Conservation (phyloP, 2,113 vertebrate species). For the Forbesichthys agassizii region DNA sequence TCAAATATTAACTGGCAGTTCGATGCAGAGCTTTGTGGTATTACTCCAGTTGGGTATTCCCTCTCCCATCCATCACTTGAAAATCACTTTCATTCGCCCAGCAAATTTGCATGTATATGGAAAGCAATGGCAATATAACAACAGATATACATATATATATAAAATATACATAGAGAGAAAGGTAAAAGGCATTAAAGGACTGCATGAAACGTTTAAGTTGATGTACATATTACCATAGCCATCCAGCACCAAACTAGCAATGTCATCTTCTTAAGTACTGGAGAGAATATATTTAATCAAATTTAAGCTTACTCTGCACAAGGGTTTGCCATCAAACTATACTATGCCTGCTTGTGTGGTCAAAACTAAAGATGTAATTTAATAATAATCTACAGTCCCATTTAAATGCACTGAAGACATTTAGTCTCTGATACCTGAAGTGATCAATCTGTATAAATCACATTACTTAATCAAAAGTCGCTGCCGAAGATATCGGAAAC, state of each 20-base stretch:
- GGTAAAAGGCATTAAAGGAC: no score
- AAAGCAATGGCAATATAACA: no score
- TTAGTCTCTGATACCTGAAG: not conserved
- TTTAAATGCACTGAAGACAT: no score
- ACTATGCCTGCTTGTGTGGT: slow-evolving; percentile 46
- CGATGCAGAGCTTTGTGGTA: no score
- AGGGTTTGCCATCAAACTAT: slow-evolving; percentile 28
- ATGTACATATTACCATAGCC: slow-evolving; percentile 3
- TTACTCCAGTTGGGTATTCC: no score
- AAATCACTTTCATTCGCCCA: no score
- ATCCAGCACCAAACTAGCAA: slow-evolving; percentile 21
- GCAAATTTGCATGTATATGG: no score
- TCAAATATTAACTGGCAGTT: not conserved
- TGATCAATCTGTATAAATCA: slow-evolving; percentile 45
- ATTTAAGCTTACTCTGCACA: slow-evolving; percentile 43
- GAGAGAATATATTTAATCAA: slow-evolving; percentile 24
- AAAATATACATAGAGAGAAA: no score
- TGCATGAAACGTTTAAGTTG: not conserved
- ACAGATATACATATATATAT: no score
- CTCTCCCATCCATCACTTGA: no score
- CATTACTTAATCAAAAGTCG: slow-evolving; percentile 45
- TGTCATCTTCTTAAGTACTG: slow-evolving; percentile 14
- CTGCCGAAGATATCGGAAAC: slow-evolving; percentile 16
- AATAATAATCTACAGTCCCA: slow-evolving; percentile 54
- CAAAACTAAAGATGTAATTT: slow-evolving; percentile 56